Evolutionary conservation across 1,140 invertebrate species (phyloP).

Genomic region (Pogonus chalceus): DNA sequence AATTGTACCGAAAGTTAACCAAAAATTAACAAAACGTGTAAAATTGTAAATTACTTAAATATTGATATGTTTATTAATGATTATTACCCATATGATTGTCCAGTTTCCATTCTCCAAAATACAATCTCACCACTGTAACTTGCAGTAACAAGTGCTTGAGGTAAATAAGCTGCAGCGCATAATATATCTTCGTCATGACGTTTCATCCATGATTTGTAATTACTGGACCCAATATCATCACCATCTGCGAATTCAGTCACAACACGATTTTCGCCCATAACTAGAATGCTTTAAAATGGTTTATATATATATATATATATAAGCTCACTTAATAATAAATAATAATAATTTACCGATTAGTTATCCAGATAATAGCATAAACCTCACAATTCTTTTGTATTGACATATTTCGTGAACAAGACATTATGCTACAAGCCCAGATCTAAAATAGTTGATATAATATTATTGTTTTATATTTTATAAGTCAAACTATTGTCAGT

Average conservation of each 20-base stretch:
- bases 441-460: no score
- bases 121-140: constrained; percentile 66
- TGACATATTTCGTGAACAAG: constrained; percentile 51
- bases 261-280: constrained; percentile 57
- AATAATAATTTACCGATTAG: constrained; percentile 33
- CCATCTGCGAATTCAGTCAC: constrained; percentile 59
- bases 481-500: no score
- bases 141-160: constrained; percentile 55
- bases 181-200: constrained; percentile 65
- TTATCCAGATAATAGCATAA: constrained; percentile 47
- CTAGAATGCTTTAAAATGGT: constrained; percentile 46
- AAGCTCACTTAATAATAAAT: neutral
- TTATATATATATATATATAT: no score
- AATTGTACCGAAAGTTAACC: no score
- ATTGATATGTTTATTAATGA: no score
- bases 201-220: constrained; percentile 47
- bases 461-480: no score
- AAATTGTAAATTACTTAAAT: no score
- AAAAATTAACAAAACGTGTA: no score
- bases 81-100: constrained; percentile 49
- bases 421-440: constrained; percentile 71
- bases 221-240: constrained; percentile 29
- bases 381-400: constrained; percentile 49
- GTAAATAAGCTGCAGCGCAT: constrained; percentile 46
- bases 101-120: constrained; percentile 65